phyloP scores from a whole-genome alignment of 2,113 vertebrate genomes.

The Pica pica region DNA sequence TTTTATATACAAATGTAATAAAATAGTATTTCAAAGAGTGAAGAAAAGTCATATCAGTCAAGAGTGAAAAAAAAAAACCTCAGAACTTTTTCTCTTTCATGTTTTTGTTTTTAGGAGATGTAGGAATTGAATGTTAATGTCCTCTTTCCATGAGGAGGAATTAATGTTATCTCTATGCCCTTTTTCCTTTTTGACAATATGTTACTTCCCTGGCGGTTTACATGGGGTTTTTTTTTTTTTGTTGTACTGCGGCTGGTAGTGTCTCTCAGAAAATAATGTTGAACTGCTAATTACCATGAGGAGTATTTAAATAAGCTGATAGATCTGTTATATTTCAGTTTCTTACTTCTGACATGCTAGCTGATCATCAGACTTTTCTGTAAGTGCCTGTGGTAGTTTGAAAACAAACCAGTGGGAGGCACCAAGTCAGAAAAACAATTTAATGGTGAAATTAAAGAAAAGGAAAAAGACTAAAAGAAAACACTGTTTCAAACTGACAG shows the following conservation, averaged over 20 bases:
- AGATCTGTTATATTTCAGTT: not conserved
- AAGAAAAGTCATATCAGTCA: not conserved
- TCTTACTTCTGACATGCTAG: not conserved
- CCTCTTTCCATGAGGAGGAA: not conserved
- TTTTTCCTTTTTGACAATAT: not conserved
- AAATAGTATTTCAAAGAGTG: not conserved
- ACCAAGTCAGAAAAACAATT: too few species aligned
- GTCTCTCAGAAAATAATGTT: not conserved
- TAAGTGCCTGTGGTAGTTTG: too few species aligned
- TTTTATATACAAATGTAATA: not conserved
- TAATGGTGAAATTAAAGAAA: too few species aligned
- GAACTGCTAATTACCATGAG: not conserved
- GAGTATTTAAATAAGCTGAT: slow-evolving; percentile 5
- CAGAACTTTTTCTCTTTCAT: not conserved
- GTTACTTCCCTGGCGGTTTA: not conserved
- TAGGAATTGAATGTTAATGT: not conserved
- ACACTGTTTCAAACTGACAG: too few species aligned
- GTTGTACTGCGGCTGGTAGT: not conserved
- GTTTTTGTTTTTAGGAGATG: not conserved
- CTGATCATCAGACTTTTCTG: not conserved
- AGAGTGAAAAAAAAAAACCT: not conserved
- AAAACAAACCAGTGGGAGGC: too few species aligned
- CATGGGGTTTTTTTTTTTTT: not conserved
- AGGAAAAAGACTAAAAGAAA: too few species aligned
- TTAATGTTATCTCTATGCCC: not conserved